phyloP scores from a whole-genome alignment of 2,113 vertebrate genomes.

The Heteronetta atricapilla region DNA sequence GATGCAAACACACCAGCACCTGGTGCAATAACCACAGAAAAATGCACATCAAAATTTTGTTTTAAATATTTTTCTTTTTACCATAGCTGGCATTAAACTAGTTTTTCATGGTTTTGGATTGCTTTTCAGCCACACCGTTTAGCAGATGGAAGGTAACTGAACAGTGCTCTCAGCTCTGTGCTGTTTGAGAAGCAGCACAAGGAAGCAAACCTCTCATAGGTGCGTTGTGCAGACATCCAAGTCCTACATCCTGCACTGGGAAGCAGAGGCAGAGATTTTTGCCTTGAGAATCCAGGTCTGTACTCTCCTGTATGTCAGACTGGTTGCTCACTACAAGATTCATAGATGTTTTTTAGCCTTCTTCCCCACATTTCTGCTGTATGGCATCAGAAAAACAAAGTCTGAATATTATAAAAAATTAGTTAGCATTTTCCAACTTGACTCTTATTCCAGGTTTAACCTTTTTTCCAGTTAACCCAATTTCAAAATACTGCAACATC shows the following conservation, averaged over 20 bases:
- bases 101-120: background rate
- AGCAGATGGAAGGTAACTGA: background rate
- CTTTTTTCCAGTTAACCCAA: background rate
- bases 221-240: too few relatives aligned
- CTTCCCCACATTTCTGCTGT: background rate
- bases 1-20: background rate
- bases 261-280: background rate
- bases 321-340: too few relatives aligned
- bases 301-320: background rate
- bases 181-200: background rate
- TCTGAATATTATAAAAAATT: too few relatives aligned
- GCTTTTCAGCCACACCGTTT: background rate
- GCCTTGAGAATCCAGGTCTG: background rate
- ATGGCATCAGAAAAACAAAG: background rate
- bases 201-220: too few relatives aligned
- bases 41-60: background rate
- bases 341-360: too few relatives aligned
- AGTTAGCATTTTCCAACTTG: too few relatives aligned
- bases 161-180: background rate
- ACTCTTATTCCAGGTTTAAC: background rate
- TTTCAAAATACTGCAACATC: too few relatives aligned
- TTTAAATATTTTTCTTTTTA: too few relatives aligned
- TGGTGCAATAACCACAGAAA: background rate
- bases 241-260: background rate
- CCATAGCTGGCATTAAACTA: too few relatives aligned